Conservation (phyloP, 2,888 invertebrate genomes). For the Trachelus tabidus region DNA sequence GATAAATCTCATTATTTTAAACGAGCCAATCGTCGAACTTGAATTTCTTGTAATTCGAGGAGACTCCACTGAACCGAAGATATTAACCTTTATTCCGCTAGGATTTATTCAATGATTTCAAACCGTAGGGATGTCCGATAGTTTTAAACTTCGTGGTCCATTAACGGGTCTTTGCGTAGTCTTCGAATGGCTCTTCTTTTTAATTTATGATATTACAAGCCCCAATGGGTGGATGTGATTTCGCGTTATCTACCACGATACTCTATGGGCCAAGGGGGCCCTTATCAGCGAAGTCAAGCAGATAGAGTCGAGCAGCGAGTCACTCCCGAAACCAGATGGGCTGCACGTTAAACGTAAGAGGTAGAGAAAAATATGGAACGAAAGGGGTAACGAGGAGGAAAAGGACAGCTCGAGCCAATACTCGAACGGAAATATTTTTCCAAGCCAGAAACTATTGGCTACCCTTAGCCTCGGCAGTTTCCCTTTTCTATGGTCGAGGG, state of each 20-base stretch:
- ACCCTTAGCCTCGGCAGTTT: background rate
- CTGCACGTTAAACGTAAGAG: background rate
- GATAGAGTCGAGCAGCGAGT: background rate
- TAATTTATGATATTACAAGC: constrained; percentile 17
- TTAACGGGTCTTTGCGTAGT: background rate
- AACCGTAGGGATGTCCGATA: background rate
- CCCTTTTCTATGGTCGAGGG: background rate
- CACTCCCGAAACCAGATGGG: background rate
- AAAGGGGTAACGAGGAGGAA: background rate
- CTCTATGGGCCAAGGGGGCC: background rate
- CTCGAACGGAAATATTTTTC: background rate
- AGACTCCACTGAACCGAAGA: background rate
- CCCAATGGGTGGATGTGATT: constrained; percentile 29
- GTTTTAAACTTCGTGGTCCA: background rate
- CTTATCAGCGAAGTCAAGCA: background rate
- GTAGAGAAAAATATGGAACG: background rate
- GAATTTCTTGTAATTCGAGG: background rate
- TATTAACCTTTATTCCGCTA: background rate
- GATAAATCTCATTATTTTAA: background rate
- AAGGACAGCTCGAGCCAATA: background rate
- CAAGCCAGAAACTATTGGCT: background rate
- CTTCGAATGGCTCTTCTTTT: background rate
- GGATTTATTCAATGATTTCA: background rate
- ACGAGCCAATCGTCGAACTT: background rate
- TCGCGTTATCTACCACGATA: constrained; percentile 26